phyloP scores from a whole-genome alignment of 2,113 vertebrate species.

The Oxyura jamaicensis region DNA sequence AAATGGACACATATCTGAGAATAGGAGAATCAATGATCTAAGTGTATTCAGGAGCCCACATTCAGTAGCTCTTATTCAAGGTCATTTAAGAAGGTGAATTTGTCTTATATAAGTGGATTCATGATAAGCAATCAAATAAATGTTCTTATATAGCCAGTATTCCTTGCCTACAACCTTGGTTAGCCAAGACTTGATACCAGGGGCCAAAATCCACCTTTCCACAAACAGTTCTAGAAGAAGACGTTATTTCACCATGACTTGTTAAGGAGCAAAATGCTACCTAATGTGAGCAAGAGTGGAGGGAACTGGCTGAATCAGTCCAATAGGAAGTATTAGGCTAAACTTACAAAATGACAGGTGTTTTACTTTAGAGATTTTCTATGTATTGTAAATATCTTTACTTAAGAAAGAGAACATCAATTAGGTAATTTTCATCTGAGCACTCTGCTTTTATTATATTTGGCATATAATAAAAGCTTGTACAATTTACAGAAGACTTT shows the following conservation, averaged over 20 bases:
- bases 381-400: not conserved
- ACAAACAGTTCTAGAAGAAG: not conserved
- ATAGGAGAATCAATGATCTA: not conserved
- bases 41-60: not conserved
- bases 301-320: not conserved
- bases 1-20: not conserved
- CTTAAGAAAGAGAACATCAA: not conserved
- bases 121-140: not conserved
- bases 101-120: not conserved
- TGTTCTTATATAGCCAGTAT: not conserved
- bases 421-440: not conserved
- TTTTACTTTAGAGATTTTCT: not conserved
- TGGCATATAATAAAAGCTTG: not conserved
- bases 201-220: not conserved
- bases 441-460: not conserved
- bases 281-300: not conserved
- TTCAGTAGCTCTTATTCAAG: not conserved
- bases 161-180: rapidly evolving
- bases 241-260: not conserved
- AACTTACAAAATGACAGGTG: not conserved
- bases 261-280: not conserved
- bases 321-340: not conserved
- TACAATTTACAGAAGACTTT: not conserved
- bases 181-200: not conserved
- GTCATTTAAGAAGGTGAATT: not conserved